A percentile compares a stretch with the other conserved stretches of the same genome.
Evolutionary conservation across 2,113 vertebrate species (phyloP).

Genomic region (Parus major): DNA sequence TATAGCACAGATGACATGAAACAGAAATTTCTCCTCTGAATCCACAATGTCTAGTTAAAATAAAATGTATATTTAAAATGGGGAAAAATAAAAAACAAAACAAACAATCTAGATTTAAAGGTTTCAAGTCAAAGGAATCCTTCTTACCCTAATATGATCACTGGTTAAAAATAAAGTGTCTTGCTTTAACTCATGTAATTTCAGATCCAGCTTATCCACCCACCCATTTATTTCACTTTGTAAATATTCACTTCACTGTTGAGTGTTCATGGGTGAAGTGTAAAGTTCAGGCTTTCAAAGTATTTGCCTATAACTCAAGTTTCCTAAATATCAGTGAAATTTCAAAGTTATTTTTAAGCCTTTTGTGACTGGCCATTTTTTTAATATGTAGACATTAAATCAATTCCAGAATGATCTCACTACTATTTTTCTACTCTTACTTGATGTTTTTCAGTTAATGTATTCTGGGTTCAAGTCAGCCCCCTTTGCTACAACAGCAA

Average conservation of each 20-base stretch:
- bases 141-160: background rate
- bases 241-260: background rate
- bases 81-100: accelerated
- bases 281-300: background rate
- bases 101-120: background rate
- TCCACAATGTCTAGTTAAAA: background rate
- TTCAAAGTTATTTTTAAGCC: background rate
- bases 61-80: background rate
- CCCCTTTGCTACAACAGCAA: background rate
- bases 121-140: background rate
- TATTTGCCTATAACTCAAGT: background rate
- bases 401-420: background rate
- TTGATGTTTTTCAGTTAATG: constrained; percentile 17
- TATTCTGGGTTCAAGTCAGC: background rate
- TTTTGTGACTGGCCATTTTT: background rate
- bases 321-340: background rate
- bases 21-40: background rate
- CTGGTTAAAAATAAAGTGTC: background rate
- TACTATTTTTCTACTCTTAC: background rate
- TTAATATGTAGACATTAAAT: background rate
- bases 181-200: background rate
- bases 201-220: background rate
- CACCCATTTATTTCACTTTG: background rate
- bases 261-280: background rate
- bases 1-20: background rate